phyloP scores from a whole-genome alignment of 1,140 invertebrate genomes.

The Ceratoteleas bidentatus region DNA sequence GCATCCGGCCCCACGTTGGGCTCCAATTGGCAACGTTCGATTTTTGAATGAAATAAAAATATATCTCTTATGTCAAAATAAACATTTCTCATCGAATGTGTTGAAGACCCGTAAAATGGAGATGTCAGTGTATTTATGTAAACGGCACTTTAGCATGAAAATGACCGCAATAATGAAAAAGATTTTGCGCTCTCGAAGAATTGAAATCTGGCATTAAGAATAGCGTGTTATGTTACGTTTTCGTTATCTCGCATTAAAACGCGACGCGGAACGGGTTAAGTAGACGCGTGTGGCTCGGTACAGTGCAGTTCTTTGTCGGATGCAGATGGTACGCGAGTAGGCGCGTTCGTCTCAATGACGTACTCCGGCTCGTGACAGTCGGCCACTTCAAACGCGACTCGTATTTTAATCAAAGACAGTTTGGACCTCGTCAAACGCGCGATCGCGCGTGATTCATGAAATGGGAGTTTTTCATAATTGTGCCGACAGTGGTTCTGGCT shows the following conservation, averaged over 20 bases:
- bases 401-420: slow-evolving; percentile 32
- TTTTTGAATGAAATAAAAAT: no score
- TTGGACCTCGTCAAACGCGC: neutral
- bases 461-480: no score
- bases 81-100: no score
- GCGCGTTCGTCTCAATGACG: slow-evolving; percentile 65
- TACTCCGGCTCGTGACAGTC: slow-evolving; percentile 27
- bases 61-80: no score
- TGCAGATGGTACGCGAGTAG: slow-evolving; percentile 46
- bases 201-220: neutral
- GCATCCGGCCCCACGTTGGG: no score
- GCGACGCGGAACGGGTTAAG: slow-evolving; percentile 50
- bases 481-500: no score
- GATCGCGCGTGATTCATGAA: no score
- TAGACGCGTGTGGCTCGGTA: slow-evolving; percentile 36
- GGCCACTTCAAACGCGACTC: slow-evolving; percentile 26
- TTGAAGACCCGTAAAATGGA: no score
- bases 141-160: no score
- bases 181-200: neutral
- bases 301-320: slow-evolving; percentile 68
- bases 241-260: slow-evolving; percentile 16
- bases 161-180: neutral
- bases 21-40: no score
- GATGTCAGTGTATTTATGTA: no score
- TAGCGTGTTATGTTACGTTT: slow-evolving; percentile 6